Evolutionary conservation across 1,140 invertebrate genomes (phyloP), one percentile per base, ranked within the genome.

Genomic region (Lepidotrigona ventralis): DNA sequence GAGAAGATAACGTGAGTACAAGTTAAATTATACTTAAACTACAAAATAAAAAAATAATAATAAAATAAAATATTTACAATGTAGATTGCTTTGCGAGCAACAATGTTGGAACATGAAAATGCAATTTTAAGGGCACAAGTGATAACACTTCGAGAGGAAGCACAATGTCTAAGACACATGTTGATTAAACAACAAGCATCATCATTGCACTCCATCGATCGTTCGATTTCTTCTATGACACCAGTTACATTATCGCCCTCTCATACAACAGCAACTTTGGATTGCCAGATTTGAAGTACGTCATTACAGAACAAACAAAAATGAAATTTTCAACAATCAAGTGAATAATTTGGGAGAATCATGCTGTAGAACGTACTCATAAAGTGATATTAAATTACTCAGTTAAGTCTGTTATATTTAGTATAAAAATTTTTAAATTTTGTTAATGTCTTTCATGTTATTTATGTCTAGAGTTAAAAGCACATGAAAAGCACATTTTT

Each of bases 31-130:
- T 33, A 51, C n/a, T 15, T 39, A 19, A 8, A 39, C 12, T 69
- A 2, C 6, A 70, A 2, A 2, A 21, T 19, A 1, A 29, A 54
- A 54, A 29, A 39, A 17, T 46, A 1, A 46, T 66, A 19, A 58
- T 69, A 11, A 66, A 29, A 66, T 66, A 15, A 83, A 72, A 79
- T 85, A 79, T 77, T 77, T 46, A 8, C 39, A 63, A 92, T 93
- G 23, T 93, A 97, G 95, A 97, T 98, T 81, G 97, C 97, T 0
- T 95, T 98, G 85, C 95, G 96, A 63, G 97, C 97, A 0, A 96
- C 96, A 63, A 95, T 97, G 46, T 92, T 98, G 26, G 97, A 98
- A 91, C 97, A 98, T 91, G 98, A 98, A 93, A 98, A 98, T 90
- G 97, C 97, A 0, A 96, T 98, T 46, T 93, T 98, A 6, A 95